Base-by-base conservation (phyloP, 2,888 invertebrate species). In the Dione juno region DNA sequence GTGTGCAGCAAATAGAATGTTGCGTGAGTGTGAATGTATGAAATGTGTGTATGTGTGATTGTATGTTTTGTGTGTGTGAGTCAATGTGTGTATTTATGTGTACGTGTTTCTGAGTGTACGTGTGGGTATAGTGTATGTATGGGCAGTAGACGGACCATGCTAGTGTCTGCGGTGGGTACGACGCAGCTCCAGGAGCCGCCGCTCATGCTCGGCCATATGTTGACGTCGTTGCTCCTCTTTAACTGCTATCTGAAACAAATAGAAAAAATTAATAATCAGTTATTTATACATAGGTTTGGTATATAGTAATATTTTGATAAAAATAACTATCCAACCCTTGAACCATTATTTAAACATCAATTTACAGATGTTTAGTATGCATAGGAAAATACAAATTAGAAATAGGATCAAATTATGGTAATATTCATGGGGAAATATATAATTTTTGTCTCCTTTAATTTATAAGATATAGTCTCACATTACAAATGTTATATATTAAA, bases 191-290 rank as follows among this genome's bases (percentile, higher is more conserved):
- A 96, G 95, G 84, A 96, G 88, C 79, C 96, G 94, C 70, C 96
- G 94, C 84, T 97, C 97, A 81, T 97, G 96, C 87, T 98, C 97
- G 64, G 96, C 96, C 95, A 98, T 96, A 80, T 97, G 96, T 82
- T 97, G 96, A 69, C 97, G 95, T 69, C 98, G 94, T 88, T 97
- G 96, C 86, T 97, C 97, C 92, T 98, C 98, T 88, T 98, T 98
- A 82, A 97, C 95, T 77, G 96, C 96, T 84, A 98, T 98, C 98
- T 98, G n/a, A 43, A 90, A 88, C 45, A 75, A 74, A 77, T 74
- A 19, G 19, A 16, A 19, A 1, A 11, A 50, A 77, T 40, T 73
- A 57, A 7, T 35, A 10, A 37, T 52, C 48, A 41, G 43, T 40
- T 28, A 28, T 3, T 28, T 3, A 28, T 5, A 28, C n/a, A n/a